Base-by-base conservation (phyloP, 2,888 invertebrate genomes). In the Hypomecis punctinalis region DNA sequence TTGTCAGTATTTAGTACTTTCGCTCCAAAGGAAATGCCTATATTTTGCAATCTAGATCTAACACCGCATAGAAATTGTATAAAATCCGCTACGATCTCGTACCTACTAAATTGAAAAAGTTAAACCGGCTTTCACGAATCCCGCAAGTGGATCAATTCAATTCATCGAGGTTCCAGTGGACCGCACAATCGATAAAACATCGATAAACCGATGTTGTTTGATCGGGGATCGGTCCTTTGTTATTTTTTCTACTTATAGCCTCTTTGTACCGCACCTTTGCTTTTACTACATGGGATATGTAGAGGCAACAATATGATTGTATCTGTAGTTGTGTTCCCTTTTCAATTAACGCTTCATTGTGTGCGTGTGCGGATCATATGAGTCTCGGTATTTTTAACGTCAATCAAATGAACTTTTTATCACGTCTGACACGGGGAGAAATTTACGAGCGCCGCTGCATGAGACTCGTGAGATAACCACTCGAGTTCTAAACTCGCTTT, bases 341-440 rank as follows among this genome's bases (percentile, higher is more conserved):
- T 57, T 10, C 54, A 62, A 55, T 63, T 51, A 54, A 51, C 11
- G 45, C 5, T n/a, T 45, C n/a, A 48, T 61, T 43, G 63, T 63
- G 37, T 52, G 58, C 36, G 51, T 61, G 37, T 10, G 43, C 33
- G 39, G 9, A 33, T 49, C 11, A 48, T 55, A 49, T 53, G 9
- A n/a, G 10, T 43, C 6, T 46, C 13, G 45, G 59, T 60, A 61
- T 66, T 66, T 66, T 61, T 57, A 49, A 53, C 61, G 65, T 66
- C 65, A 57, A 53, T 66, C 57, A 66, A 61, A 61, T 53, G 53
- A 53, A 61, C 61, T 37, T 60, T 64, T 47, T 51, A 54, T 51
- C 57, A 57, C 46, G 59, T 55, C 47, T 0, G 47, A 61, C 39
- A 42, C 56, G 6, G 9, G 39, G 53, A 43, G 52, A 61, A 54